Evolutionary conservation across 2,888 invertebrate species (phyloP), one percentile per base, ranked within the genome.

Genomic region (Drosophila lacicola): DNA sequence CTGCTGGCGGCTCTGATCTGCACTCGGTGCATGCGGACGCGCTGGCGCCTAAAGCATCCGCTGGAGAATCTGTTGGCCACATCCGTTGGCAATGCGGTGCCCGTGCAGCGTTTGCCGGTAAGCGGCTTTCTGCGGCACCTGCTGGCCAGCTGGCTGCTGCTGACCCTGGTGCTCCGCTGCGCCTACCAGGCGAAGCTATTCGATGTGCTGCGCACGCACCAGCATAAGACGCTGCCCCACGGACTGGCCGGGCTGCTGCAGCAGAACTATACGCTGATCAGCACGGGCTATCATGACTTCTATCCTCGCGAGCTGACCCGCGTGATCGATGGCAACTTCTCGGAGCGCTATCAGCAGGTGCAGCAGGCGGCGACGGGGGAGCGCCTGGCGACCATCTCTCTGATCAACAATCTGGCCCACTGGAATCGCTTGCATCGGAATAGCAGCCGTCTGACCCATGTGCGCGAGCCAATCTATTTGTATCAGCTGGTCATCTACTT

Each of bases 141-240:
- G 9, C 36, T 91, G 3, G 68, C 80, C 49, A 49, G 77, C 9
- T 91, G 91, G 91, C 45, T 92, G 9, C 36, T 90, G 1, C 61
- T 80, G 2, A 82, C 89, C 0, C 54, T 91, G 3, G 78, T 91
- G 10, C 46, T 92, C 34, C 90, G 91, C 2, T 88, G 84, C 41
- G 90, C 90, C 33, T 92, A 91, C 53, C 91, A 91, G 69, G 91
- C 90, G 1, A 90, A 90, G n/a, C 44, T 91, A 33, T 91, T 89
- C 46, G 89, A 90, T 21, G 80, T 89, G 17, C 63, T 91, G 54
- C 89, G 91, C 8, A 60, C 72, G 21, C 74, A 77, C 0, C 64
- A 57, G 5, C 74, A 79, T 8, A 50, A 67, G 4, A 71, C 68
- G 3, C 29, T 87, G 61, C 91, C 91, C 3, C 8, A 25, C 3